Evolutionary conservation across 1,140 invertebrate genomes (phyloP).

Genomic region (Cotesia glomerata): DNA sequence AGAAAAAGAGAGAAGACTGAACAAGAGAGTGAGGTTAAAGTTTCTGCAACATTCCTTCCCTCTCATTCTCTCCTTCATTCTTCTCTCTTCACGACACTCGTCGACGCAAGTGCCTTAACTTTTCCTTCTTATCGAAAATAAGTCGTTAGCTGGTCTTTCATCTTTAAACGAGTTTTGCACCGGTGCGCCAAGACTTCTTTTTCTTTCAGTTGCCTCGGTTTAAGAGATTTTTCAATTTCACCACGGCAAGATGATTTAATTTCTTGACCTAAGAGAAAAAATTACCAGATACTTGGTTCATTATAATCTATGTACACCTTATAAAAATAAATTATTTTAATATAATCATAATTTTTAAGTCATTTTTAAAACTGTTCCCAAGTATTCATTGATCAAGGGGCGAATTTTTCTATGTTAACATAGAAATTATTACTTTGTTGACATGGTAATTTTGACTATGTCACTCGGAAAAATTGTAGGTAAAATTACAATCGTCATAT

Average conservation of each 20-base stretch:
- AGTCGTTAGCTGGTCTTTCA: slow-evolving; percentile 64
- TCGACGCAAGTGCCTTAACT: slow-evolving; percentile 54
- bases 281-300: background rate
- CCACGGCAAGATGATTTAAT: slow-evolving; percentile 56
- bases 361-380: too few species aligned
- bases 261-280: slow-evolving; percentile 31
- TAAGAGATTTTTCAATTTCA: slow-evolving; percentile 61
- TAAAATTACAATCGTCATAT: too few species aligned
- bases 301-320: background rate
- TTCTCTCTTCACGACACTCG: slow-evolving; percentile 13
- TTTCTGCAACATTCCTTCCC: slow-evolving; percentile 27
- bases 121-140: slow-evolving; percentile 65
- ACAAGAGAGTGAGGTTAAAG: slow-evolving; percentile 33
- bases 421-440: too few species aligned
- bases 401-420: too few species aligned
- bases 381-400: too few species aligned
- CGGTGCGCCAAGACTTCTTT: slow-evolving; percentile 41
- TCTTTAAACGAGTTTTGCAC: slow-evolving; percentile 64
- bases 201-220: slow-evolving; percentile 50
- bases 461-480: too few species aligned
- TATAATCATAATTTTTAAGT: too few species aligned
- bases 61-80: background rate
- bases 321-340: background rate
- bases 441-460: too few species aligned
- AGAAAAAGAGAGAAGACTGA: background rate